Percentiles rank a stretch among this genome's conserved stretches.
phyloP scores from a whole-genome alignment of 2,888 invertebrate species.

The Teleiodes luculella region DNA sequence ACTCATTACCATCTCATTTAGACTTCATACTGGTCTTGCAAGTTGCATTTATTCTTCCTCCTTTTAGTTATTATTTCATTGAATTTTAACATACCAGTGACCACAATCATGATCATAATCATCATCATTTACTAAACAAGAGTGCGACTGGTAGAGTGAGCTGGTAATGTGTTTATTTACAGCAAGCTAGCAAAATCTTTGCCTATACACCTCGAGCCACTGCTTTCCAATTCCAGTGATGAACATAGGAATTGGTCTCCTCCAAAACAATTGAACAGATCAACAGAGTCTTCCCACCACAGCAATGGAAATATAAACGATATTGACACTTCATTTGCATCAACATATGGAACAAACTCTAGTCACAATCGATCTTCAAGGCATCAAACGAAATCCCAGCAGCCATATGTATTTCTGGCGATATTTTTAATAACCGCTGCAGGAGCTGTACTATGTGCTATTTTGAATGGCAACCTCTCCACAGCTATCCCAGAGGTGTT shows the following conservation, averaged over 20 bases:
- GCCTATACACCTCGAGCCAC: constrained; percentile 49
- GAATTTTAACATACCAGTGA: too few species aligned
- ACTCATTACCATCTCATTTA: constrained; percentile 2
- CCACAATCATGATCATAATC: too few species aligned
- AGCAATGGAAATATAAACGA: background rate
- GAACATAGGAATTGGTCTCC: constrained; percentile 29
- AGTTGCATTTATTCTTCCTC: too few species aligned
- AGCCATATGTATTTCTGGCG: background rate
- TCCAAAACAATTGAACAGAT: background rate
- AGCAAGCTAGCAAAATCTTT: constrained; percentile 60
- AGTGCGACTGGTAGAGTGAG: constrained; percentile 39
- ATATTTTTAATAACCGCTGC: background rate
- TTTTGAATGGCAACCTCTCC: background rate
- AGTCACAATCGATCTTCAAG: background rate
- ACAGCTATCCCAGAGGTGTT: background rate
- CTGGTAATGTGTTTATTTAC: constrained; percentile 61
- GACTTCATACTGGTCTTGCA: too few species aligned
- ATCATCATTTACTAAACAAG: too few species aligned
- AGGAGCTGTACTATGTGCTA: background rate
- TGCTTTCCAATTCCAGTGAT: constrained; percentile 56
- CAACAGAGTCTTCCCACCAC: background rate
- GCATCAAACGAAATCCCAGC: background rate
- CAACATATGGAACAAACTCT: background rate
- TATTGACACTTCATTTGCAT: background rate
- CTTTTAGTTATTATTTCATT: too few species aligned